A percentile compares a stretch with the other conserved stretches of the same genome.
Evolutionary conservation across 2,797 vertebrate species (phyloP).

Genomic region (Cirrhinus molitorella): DNA sequence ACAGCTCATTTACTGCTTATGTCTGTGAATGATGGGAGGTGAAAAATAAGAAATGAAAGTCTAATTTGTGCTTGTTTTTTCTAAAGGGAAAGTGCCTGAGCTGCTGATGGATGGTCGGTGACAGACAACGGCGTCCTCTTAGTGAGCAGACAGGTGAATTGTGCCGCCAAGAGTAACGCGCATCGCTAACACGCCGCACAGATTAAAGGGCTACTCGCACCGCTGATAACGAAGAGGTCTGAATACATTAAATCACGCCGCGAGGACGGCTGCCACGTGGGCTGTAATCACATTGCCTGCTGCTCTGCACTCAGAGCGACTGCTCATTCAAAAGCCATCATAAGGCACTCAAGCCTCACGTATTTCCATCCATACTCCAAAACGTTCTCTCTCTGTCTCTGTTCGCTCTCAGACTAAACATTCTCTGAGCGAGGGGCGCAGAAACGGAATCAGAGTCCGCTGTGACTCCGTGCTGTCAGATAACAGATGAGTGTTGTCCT

Average conservation of each 20-base stretch:
- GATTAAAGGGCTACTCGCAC: slow-evolving; percentile 55
- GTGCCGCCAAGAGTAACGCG: slow-evolving; percentile 46
- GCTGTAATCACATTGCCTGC: slow-evolving; percentile 59
- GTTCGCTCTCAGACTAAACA: slow-evolving; percentile 2
- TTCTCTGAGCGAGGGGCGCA: background rate
- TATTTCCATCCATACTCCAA: slow-evolving; percentile 4
- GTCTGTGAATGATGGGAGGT: background rate
- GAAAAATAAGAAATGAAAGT: background rate
- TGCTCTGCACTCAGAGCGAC: slow-evolving; percentile 43
- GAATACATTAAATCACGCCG: slow-evolving; percentile 59
- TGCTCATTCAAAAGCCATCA: slow-evolving; percentile 16
- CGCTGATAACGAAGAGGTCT: slow-evolving; percentile 26
- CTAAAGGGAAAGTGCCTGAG: background rate
- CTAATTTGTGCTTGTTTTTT: background rate
- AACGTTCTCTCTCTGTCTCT: background rate
- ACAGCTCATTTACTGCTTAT: background rate
- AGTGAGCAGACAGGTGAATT: slow-evolving; percentile 23
- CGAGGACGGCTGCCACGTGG: slow-evolving; percentile 51
- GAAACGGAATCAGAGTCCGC: no score
- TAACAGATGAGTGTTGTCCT: background rate
- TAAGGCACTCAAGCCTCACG: background rate
- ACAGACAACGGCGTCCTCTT: background rate
- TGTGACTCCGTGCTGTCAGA: background rate
- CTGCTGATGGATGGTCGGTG: background rate
- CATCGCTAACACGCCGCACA: slow-evolving; percentile 5